A percentile compares a stretch with the other conserved stretches of the same genome.
phyloP scores from a whole-genome alignment of 2,113 vertebrate species.

The Sander vitreus region DNA sequence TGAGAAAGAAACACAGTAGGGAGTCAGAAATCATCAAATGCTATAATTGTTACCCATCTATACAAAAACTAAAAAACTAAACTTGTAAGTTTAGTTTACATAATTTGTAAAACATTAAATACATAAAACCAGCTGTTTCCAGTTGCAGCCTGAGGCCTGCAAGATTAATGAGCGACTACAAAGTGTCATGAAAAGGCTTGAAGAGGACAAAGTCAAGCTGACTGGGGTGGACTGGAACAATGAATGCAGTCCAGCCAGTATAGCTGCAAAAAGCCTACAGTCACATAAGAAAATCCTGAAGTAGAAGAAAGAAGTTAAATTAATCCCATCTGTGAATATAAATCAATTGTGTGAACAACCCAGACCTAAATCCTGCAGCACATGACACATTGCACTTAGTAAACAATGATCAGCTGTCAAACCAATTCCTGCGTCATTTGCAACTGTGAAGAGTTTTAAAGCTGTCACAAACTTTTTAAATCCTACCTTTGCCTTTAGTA shows the following conservation, averaged over 20 bases:
- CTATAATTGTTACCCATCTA: not conserved
- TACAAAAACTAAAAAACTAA: not conserved
- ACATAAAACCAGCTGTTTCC: not conserved
- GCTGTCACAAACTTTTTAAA: not conserved
- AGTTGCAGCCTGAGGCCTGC: slow-evolving; percentile 17
- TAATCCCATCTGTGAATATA: not conserved
- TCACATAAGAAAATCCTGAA: not conserved
- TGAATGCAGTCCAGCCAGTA: not conserved
- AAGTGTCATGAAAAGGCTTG: slow-evolving; percentile 1
- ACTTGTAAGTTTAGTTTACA: not conserved
- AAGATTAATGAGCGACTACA: slow-evolving; percentile 60
- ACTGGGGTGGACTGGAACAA: not conserved
- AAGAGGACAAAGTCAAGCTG: slow-evolving; percentile 51
- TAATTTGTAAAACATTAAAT: not conserved
- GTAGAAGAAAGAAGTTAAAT: not conserved
- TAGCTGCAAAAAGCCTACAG: not conserved
- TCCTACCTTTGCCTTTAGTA: slow-evolving; percentile 80
- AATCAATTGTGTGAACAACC: not conserved
- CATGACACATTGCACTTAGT: slow-evolving; percentile 31
- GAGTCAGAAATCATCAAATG: slow-evolving; percentile 4
- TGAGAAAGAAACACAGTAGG: slow-evolving; percentile 45
- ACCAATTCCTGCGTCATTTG: not conserved
- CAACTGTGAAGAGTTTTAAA: not conserved
- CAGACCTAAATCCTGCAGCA: slow-evolving; percentile 7
- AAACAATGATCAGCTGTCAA: slow-evolving; percentile 51